Conservation (phyloP, 2,113 vertebrate genomes). For the Danio rerio region GRCz12tu NC_133185.1:316001-316500, state of each 20-base stretch:
- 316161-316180: too few relatives aligned
- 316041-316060: slow-evolving; percentile 81
- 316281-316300: slow-evolving; percentile 85
- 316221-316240: slow-evolving; percentile 91
- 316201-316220: slow-evolving; percentile 69
- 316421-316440: slow-evolving; percentile 89
- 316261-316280: slow-evolving; percentile 83
- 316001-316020: slow-evolving; percentile 92
- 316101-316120: slow-evolving; percentile 86
- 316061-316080: slow-evolving; percentile 83
- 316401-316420: slow-evolving; percentile 75
- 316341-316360: background rate
- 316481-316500: slow-evolving; percentile 72
- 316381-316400: too few relatives aligned
- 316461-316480: slow-evolving; percentile 81
- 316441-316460: slow-evolving; percentile 84
- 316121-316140: slow-evolving; percentile 53
- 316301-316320: slow-evolving; percentile 93
- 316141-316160: too few relatives aligned
- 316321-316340: slow-evolving; percentile 72
- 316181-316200: background rate
- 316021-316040: slow-evolving; percentile 88
- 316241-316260: slow-evolving; percentile 92
- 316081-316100: slow-evolving; percentile 82
- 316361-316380: background rate